Evolutionary conservation across 2,797 vertebrate species (phyloP).

Genomic region (Acanthiza pusilla): DNA sequence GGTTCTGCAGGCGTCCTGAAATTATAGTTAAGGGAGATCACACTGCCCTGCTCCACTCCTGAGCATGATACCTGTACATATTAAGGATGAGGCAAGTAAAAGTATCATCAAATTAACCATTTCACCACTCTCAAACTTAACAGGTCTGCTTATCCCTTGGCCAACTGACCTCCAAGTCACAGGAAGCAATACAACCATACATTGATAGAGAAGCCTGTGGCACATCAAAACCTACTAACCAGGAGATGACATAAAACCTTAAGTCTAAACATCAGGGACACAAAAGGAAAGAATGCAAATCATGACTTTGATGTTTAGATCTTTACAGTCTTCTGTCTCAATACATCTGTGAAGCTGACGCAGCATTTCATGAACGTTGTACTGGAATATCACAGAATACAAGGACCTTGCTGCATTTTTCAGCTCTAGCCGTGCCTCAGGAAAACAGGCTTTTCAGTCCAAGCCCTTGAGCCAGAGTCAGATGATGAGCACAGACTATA

Average conservation of each 20-base stretch:
- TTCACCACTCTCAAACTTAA: neutral
- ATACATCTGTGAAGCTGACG: neutral
- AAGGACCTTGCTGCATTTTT: neutral
- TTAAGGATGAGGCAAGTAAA: neutral
- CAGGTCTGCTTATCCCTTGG: neutral
- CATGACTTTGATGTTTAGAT: neutral
- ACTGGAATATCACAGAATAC: neutral
- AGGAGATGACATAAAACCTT: neutral
- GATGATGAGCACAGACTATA: neutral
- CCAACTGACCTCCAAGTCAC: neutral
- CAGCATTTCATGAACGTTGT: neutral
- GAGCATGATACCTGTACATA: neutral
- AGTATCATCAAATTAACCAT: neutral
- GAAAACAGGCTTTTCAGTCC: neutral
- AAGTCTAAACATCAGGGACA: neutral
- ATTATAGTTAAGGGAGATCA: neutral
- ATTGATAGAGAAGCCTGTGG: neutral
- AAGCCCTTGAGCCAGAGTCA: neutral
- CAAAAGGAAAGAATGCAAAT: neutral
- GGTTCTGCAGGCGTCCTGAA: neutral
- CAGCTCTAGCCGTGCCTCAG: neutral
- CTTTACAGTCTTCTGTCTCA: neutral
- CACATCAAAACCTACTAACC: neutral
- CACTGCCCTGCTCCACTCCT: accelerated
- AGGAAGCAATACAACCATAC: neutral